Base-by-base conservation (phyloP, 92 coral and sea anemone genomes). In the Galaxea fascicularis region DNA sequence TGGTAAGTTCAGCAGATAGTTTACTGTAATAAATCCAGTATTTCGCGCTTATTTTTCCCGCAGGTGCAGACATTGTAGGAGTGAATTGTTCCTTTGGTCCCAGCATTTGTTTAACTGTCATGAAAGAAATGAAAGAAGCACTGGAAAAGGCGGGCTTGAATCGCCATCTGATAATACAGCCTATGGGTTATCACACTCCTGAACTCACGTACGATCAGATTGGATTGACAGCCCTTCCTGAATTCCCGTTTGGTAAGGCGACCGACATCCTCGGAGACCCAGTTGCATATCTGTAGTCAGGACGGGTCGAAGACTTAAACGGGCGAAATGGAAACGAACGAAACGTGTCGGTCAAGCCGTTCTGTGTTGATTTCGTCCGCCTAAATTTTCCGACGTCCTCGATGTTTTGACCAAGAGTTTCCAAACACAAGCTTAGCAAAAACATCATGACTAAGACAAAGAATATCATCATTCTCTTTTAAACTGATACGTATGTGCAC, bases 11-110 rank as follows among this genome's bases (percentile, higher is more conserved):
- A 49, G 9, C 54, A 49, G 10, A 49, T 8, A 49, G 10, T 15
- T 15, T 49, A n/a, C n/a, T 49, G 31, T 0, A 22, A 22, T 24
- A 16, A 20, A 24, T 4, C 12, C 69, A 64, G 12, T 26, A 2
- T 53, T 46, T 7, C 20, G 11, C 1, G 0, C 1, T 75, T 82
- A 5, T 30, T 54, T 24, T 41, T 11, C 0, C 8, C 10, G 20
- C 56, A 91, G 95, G 93, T 28, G 95, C 93, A 29, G 95, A 92
- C n/a, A 86, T 92, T 21, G 70, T 92, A 24, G 95, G 95, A 24
- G 90, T 92, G 45, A 92, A 92, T 77, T 92, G 95, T 65, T 65
- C 76, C 17, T 86, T 86, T 47, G 95, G 83, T 82, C 95, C 95
- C 6, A 29, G 53, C 0, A 82, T 18, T 39, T 74, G 89, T 51